Evolutionary conservation across 2,113 vertebrate species (phyloP), one percentile per base, ranked within the genome.

Genomic region (Corythoichthys intestinalis): DNA sequence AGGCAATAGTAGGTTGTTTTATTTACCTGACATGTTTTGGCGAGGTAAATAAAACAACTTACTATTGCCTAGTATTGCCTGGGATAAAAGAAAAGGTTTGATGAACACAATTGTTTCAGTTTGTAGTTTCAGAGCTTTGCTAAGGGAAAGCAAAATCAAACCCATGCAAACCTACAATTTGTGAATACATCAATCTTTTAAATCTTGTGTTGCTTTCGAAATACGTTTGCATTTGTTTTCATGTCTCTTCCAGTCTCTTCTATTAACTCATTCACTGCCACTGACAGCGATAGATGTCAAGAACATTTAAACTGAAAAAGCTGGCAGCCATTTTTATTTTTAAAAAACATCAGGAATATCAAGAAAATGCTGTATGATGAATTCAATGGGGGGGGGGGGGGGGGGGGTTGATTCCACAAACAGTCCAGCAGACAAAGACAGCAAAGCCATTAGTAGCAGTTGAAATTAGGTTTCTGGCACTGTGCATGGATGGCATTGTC

Each of bases 401-500:
- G 20, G 20, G 20, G 20, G 20, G 20, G 4, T 69, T 56, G 49
- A 41, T 69, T 70, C 52, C 68, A 37, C 34, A 14, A 71, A 41
- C 58, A 84, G 52, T 69, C 73, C 64, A 75, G 76, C 69, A 77
- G 74, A 80, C 70, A 83, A 79, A 82, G 64, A 66, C 53, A 74
- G 67, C 54, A 79, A 73, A 76, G 67, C 70, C 10, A 59, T 79
- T 75, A 79, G 20, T 34, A 66, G 46, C 4, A 63, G 50, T 79
- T 78, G 37, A 81, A 67, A 76, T 79, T 70, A 85, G 63, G 63
- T 62, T 80, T 11, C 71, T 69, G 64, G 73, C 73, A 83, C 41
- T 44, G 65, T 75, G 79, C 73, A 85, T 84, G 81, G 62, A 85
- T 84, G 81, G 62, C 65, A 82, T 76, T 79, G 64, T 85, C 69